Conservation (phyloP, 1,140 invertebrate genomes). For the Musca vetustissima region DNA sequence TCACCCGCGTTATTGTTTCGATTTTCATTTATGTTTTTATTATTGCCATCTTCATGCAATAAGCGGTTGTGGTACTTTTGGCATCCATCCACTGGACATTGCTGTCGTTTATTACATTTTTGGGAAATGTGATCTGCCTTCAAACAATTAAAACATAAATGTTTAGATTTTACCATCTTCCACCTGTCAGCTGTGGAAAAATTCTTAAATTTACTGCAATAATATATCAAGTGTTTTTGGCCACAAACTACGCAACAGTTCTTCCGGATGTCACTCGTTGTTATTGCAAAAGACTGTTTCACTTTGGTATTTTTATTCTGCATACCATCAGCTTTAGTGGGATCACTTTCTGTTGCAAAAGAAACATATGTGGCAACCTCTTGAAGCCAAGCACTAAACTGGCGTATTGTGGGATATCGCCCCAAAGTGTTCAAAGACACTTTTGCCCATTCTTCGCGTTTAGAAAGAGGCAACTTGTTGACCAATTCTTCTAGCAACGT, state of each 20-base stretch:
- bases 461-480: slow-evolving; percentile 14
- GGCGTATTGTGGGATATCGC: neutral
- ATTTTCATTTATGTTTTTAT: neutral
- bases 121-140: slow-evolving; percentile 1
- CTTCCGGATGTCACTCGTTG: neutral
- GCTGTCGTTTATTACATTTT: slow-evolving; percentile 2
- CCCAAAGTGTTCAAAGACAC: neutral
- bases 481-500: slow-evolving; percentile 20
- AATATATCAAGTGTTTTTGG: neutral
- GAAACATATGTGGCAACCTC: slow-evolving; percentile 27
- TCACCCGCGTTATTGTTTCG: neutral
- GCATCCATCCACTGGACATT: neutral
- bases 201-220: slow-evolving; percentile 7
- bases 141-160: slow-evolving; percentile 17
- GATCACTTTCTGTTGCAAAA: neutral
- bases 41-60: neutral
- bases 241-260: neutral
- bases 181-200: neutral
- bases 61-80: neutral
- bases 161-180: slow-evolving; percentile 16
- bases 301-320: neutral
- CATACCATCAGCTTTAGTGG: neutral
- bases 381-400: slow-evolving; percentile 4
- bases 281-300: slow-evolving; percentile 3
- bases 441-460: slow-evolving; percentile 21